Conservation (phyloP, 2,797 vertebrate genomes). For the Telmatherina bonti region DNA sequence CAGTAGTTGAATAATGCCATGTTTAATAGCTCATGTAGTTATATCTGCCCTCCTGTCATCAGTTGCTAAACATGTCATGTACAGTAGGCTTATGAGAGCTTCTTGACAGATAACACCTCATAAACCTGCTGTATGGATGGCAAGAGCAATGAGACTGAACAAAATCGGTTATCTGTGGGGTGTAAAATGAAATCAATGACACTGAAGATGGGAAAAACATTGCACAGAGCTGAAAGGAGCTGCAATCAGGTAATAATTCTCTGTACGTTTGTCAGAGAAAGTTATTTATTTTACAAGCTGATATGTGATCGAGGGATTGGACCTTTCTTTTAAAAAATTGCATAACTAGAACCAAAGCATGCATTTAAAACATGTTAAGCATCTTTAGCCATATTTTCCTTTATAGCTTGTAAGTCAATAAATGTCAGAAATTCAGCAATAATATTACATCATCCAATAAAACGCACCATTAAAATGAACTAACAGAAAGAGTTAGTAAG, state of each 20-base stretch:
- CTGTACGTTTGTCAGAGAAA: neutral
- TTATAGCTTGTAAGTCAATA: neutral
- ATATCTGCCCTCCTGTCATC: constrained; percentile 3
- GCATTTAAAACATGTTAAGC: neutral
- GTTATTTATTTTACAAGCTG: neutral
- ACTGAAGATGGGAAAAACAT: constrained; percentile 21
- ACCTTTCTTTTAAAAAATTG: neutral
- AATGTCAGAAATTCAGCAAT: neutral
- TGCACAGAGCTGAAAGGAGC: constrained; percentile 1
- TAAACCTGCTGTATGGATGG: constrained; percentile 10
- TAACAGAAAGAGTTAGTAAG: neutral
- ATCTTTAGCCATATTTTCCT: too few relatives aligned
- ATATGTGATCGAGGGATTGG: neutral
- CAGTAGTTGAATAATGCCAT: constrained; percentile 3
- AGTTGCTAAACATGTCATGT: neutral
- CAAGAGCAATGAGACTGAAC: neutral
- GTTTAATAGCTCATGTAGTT: constrained; percentile 13
- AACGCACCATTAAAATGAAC: constrained; percentile 34
- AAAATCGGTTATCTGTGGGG: neutral
- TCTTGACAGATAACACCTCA: constrained; percentile 6
- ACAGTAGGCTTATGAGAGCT: neutral
- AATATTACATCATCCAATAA: constrained; percentile 25
- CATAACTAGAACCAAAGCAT: neutral
- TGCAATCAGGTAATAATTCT: constrained; percentile 1
- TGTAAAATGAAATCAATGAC: constrained; percentile 28